A percentile compares a stretch with the other conserved stretches of the same genome.
These are phyloP conservation scores for Calephelis perditalis DNA, from an alignment of 2,888 invertebrate species.

Conservation along the genomic window DNA sequence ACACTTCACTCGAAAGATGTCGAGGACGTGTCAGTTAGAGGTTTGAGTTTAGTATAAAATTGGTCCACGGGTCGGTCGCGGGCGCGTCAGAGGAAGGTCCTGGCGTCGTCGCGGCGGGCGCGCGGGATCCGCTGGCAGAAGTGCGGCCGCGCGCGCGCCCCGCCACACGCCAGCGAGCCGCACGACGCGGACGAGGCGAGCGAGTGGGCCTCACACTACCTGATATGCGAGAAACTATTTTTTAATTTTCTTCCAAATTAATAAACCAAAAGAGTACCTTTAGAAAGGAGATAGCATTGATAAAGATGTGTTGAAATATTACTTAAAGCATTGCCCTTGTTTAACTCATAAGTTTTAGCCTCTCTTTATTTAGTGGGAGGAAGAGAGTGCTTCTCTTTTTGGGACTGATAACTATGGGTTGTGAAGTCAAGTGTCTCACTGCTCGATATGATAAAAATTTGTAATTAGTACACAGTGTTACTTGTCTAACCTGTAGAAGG, in stretches of 20 bases:
- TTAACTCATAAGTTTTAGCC: too few relatives aligned
- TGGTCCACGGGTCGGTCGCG: conserved; percentile 60
- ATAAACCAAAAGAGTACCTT: neutral
- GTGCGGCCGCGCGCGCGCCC: conserved; percentile 54
- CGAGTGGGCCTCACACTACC: conserved; percentile 76
- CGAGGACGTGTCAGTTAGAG: conserved; percentile 63
- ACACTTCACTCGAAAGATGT: conserved; percentile 41
- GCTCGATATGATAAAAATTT: too few relatives aligned
- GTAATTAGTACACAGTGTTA: too few relatives aligned
- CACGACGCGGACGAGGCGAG: conserved; percentile 71
- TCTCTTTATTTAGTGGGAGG: too few relatives aligned
- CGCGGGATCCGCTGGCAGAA: conserved; percentile 65
- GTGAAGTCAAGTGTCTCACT: too few relatives aligned
- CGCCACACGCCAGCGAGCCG: conserved; percentile 55
- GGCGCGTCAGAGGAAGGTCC: conserved; percentile 62
- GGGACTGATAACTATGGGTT: too few relatives aligned
- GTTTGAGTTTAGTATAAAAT: conserved; percentile 68
- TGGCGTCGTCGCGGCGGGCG: conserved; percentile 55
- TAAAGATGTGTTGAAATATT: too few relatives aligned
- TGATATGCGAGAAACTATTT: conserved; percentile 18
- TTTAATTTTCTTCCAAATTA: too few relatives aligned
- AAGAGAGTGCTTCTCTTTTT: too few relatives aligned
- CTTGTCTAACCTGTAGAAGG: conserved; percentile 57
- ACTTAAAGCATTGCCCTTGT: too few relatives aligned
- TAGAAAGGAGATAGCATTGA: too few relatives aligned